phyloP scores from a whole-genome alignment of 30 jellyfish, hydroid and myxozoan genomes.

The Hydractinia symbiolongicarpus region DNA sequence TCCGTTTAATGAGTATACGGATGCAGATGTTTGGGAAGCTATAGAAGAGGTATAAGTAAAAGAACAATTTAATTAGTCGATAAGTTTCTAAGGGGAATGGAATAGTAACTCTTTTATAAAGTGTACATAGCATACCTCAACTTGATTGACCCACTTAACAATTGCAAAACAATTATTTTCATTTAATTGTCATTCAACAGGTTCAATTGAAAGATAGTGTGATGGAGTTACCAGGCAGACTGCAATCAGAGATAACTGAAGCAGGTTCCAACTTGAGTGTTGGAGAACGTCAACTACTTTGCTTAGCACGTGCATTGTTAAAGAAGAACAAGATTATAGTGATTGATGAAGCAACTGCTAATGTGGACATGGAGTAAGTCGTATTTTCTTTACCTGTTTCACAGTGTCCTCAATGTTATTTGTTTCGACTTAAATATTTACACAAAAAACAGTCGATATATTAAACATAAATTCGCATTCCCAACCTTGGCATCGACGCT shows the following conservation, averaged over 20 bases:
- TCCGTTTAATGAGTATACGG: slow-evolving; percentile 57
- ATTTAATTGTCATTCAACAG: slow-evolving; percentile 11
- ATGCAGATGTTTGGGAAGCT: slow-evolving; percentile 83
- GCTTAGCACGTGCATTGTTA: slow-evolving; percentile 76
- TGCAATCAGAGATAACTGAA: slow-evolving; percentile 45
- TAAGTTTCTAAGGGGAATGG: too few species aligned
- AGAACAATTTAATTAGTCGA: neutral
- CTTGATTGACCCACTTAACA: too few species aligned
- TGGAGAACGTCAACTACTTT: slow-evolving; percentile 75
- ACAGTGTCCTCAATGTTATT: too few species aligned
- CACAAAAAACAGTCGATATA: too few species aligned
- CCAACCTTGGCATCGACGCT: too few species aligned
- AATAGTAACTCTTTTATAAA: too few species aligned
- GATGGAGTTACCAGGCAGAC: slow-evolving; percentile 27
- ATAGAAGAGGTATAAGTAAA: slow-evolving; percentile 56
- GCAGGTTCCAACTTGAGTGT: slow-evolving; percentile 76
- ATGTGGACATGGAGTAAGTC: slow-evolving; percentile 70
- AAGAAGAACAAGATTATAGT: slow-evolving; percentile 51
- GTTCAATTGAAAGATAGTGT: slow-evolving; percentile 67
- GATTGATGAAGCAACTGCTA: slow-evolving; percentile 82
- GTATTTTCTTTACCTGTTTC: too few species aligned
- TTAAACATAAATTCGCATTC: too few species aligned
- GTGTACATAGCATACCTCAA: too few species aligned
- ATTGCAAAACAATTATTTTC: too few species aligned
- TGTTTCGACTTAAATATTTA: too few species aligned